Base-by-base conservation (phyloP, 2,113 vertebrate genomes). In the Rhynchopsitta pachyrhyncha region DNA sequence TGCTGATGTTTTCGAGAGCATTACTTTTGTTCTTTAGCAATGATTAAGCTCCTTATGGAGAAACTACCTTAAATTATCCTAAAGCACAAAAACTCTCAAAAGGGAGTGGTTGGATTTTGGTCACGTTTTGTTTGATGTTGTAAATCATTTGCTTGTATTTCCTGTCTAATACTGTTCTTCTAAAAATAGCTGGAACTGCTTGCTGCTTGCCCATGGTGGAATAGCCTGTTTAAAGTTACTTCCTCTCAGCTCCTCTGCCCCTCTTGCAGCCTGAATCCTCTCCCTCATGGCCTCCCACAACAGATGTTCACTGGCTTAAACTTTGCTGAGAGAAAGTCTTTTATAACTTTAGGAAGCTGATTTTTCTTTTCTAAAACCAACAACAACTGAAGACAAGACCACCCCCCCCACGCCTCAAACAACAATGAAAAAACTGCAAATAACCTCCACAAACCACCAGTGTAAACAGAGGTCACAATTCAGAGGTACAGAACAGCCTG, bases 241-340 rank as follows among this genome's bases (percentile, higher is more conserved):
- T 96, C 95, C 90, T 89, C 70, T 79, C 62, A 59, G 62, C 44
- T 33, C 6, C 47, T 86, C 88, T 87, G 69, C 39, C 50, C 42
- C 86, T 94, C 44, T 46, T 64, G 67, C 63, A 69, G 64, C 73
- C 86, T 25, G 14, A 68, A 46, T 60, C 44, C 29, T 88, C 44
- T 94, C 79, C 87, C 69, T 68, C 44, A 37, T 79, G 84, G 77
- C 74, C 73, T 95, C 52, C 42, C 66, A 33, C 68, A 89, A 7
- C 90, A 95, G 86, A 96, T 96, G 96, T 82, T 94, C 69, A 57
- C 68, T 87, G 86, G 77, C 66, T 92, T 90, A 46, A 77, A 64
- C 77, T 93, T 88, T 64, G 73, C 82, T 86, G 73, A 88, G 90
- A 83, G n/a, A 77, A 80, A 44, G 28, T 84, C 33, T 75, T 86